Evolutionary conservation across 1,140 invertebrate species (phyloP).

Genomic region (Pachyrhynchus sulphureomaculatus): DNA sequence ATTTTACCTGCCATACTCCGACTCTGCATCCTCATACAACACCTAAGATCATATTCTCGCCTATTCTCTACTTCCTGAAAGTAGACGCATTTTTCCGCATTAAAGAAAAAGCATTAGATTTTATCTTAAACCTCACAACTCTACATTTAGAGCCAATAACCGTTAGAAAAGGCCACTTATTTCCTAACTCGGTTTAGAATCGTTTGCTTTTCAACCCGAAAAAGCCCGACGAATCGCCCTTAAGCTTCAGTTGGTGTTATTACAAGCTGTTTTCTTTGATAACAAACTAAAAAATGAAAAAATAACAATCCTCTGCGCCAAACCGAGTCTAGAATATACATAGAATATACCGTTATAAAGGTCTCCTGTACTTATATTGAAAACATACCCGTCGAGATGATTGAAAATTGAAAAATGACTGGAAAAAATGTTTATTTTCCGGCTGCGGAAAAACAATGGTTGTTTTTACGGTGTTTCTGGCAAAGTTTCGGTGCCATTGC

Average conservation of each 20-base stretch:
- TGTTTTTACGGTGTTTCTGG: constrained; percentile 27
- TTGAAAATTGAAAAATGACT: constrained; percentile 27
- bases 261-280: constrained; percentile 40
- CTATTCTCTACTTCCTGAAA: too few species aligned
- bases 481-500: constrained; percentile 13
- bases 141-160: not conserved
- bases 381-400: constrained; percentile 28
- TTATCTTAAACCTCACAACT: too few species aligned
- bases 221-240: constrained; percentile 24
- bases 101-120: too few species aligned
- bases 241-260: constrained; percentile 34
- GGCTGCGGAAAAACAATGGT: constrained; percentile 21
- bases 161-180: not conserved
- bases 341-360: constrained; percentile 32
- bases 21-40: too few species aligned
- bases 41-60: too few species aligned
- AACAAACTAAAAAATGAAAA: constrained; percentile 41
- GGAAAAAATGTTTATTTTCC: constrained; percentile 30
- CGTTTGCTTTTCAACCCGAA: constrained; percentile 6
- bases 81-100: too few species aligned
- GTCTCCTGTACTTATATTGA: constrained; percentile 31
- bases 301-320: constrained; percentile 32
- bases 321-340: constrained; percentile 30
- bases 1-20: too few species aligned
- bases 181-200: not conserved